Base-by-base conservation (phyloP, 2,113 vertebrate species). In the Coracopsis vasa region DNA sequence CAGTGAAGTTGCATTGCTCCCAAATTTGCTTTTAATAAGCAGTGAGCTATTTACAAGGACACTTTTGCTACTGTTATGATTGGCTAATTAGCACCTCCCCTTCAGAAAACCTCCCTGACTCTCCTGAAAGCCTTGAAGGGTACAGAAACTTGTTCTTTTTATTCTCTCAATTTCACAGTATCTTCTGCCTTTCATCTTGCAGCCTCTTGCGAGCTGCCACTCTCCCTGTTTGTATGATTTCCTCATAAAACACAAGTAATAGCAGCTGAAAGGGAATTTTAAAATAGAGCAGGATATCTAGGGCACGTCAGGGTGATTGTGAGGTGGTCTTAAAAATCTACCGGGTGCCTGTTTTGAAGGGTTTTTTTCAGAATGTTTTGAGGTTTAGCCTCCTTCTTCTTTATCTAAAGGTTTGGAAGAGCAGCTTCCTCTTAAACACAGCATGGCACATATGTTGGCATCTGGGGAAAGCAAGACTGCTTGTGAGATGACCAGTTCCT, bases 271-370 rank as follows among this genome's bases (percentile, higher is more conserved):
- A 83, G 64, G 71, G 45, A 77, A 75, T 86, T 95, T 69, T 79
- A 91, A 94, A 96, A 95, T 37, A 74, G 80, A 92, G 75, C 11
- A 25, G 54, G n/a, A 88, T 88, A 92, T 93, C 27, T 80, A 74
- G 82, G 93, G 25, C 67, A 86, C 18, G 71, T 88, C 87, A 86
- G 35, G 88, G 73, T 77, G 74, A 71, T 80, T 83, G 54, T 83
- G 85, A 83, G 75, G 92, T 92, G 88, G 47, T 96, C 80, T 84
- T 92, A 64, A 83, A 80, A 95, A 90, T 83, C 54, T 44, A 78
- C 58, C 1, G 2, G 12, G 66, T 95, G 79, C 67, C 42, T 69
- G 79, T 70, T 96, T 73, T 69, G 78, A 64, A 90, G 86, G 54
- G n/a, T 20, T 80, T 90, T 80, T 42, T 48, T 73, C 33, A 58